Percentiles rank a stretch among this genome's conserved stretches.
These are phyloP conservation scores for Pentamera pediparva DNA, from an alignment of 53 echinoderm and acorn worm species.

Conservation along the genomic window DNA sequence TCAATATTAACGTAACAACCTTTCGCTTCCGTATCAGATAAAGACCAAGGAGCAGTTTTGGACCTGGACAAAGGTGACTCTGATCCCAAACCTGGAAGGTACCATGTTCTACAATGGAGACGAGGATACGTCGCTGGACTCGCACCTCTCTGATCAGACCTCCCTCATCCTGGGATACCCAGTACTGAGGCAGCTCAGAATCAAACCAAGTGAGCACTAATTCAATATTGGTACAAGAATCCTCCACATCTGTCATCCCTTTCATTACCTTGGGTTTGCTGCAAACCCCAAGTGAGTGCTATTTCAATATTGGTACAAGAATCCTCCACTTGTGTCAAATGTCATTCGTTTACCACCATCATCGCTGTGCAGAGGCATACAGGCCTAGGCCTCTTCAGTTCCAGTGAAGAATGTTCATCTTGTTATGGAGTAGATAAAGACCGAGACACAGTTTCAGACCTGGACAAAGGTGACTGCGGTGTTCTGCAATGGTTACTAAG, in stretches of 20 bases:
- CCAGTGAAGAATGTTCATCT: no score
- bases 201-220: conserved; percentile 57
- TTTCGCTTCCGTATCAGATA: conserved; percentile 34
- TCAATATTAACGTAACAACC: no score
- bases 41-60: conserved; percentile 59
- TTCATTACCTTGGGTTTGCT: no score
- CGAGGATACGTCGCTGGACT: conserved; percentile 21
- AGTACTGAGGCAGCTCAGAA: conserved; percentile 68
- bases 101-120: conserved; percentile 70
- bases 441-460: conserved; percentile 55
- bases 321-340: no score
- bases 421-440: conserved; percentile 44
- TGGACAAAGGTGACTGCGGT: conserved; percentile 47
- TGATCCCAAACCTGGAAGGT: conserved; percentile 56
- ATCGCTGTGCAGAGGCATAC: no score
- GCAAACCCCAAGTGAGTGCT: no score
- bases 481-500: conserved; percentile 67
- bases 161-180: conserved; percentile 80
- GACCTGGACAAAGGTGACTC: conserved; percentile 48
- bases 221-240: no score
- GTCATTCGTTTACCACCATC: no score
- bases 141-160: conserved; percentile 54
- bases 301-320: no score
- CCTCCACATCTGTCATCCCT: no score
- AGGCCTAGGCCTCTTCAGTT: no score